A percentile compares a stretch with the other conserved stretches of the same genome.
These are phyloP conservation scores for Actinopyga echinites DNA, from an alignment of 53 echinoderm and acorn worm genomes.

Conservation along the genomic window DNA sequence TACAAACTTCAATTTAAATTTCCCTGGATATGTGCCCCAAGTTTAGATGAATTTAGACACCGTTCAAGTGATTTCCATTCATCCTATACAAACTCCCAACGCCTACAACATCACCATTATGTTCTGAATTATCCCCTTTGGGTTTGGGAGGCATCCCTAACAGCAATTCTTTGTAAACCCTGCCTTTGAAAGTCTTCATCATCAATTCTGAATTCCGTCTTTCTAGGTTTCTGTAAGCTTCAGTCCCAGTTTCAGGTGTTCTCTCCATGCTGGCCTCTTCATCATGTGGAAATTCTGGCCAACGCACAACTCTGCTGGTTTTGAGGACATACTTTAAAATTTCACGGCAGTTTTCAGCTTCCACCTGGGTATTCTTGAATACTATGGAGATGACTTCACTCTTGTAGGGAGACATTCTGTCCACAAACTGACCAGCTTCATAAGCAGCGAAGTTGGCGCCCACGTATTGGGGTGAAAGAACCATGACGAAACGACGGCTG, in stretches of 20 bases:
- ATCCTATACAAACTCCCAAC: too few species aligned
- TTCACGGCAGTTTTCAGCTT: neutral
- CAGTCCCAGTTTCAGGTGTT: too few species aligned
- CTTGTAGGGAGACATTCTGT: slow-evolving; percentile 40
- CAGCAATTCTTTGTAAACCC: slow-evolving; percentile 20
- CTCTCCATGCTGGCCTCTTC: too few species aligned
- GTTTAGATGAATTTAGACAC: too few species aligned
- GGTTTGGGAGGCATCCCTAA: slow-evolving; percentile 33
- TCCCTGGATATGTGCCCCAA: too few species aligned
- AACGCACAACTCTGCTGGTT: neutral
- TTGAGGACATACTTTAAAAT: slow-evolving; percentile 42
- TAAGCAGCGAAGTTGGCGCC: slow-evolving; percentile 17
- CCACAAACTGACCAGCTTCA: slow-evolving; percentile 39
- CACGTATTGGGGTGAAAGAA: slow-evolving; percentile 45
- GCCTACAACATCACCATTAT: too few species aligned
- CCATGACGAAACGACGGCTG: slow-evolving; percentile 53
- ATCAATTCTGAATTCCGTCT: neutral
- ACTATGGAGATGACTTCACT: slow-evolving; percentile 55
- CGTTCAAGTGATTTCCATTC: too few species aligned
- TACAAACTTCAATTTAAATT: too few species aligned
- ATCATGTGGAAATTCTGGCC: neutral
- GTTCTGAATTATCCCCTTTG: neutral
- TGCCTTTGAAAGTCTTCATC: neutral
- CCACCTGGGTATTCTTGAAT: slow-evolving; percentile 9
- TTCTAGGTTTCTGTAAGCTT: too few species aligned